Evolutionary conservation across 2,888 invertebrate genomes (phyloP), one percentile per base, ranked within the genome.

Genomic region (Luperina nickerlii): DNA sequence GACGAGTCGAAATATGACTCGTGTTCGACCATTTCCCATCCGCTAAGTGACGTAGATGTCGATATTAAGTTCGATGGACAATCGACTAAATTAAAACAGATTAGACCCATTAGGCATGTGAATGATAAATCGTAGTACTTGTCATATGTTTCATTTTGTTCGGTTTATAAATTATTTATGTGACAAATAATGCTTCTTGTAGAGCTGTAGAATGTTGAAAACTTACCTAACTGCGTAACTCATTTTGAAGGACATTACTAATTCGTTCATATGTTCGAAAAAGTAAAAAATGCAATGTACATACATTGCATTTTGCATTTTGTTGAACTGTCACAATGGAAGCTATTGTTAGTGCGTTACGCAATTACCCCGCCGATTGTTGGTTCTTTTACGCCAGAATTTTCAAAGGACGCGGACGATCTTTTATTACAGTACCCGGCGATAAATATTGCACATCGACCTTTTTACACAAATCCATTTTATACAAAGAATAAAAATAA

Each of bases 31-130:
- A 91, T 96, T 2, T 97, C 97, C 72, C 98, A 98, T 95, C 98
- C 98, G 0, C 91, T 98, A 7, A 98, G 98, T 86, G 98, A 98
- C 90, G 98, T 98, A 80, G 98, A 98, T 91, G 98, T 98, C 0
- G 98, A 98, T 91, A 98, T 98, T 69, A 98, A 98, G 84, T 98
- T 98, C 91, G 98, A 98, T 89, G 98, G 98, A 11, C 96, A 96
- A 27, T 98, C 98, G 1, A 98, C 98, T 0, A 98, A 98, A 92
- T 94, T 98, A 81, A 98, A 98, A 92, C 98, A 98, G 75, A 97
- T 98, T 48, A 97, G 98, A 83, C 97, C 98, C 20, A 88, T 96
- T 0, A 94, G 89, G 69, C 79, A 82, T 15, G 66, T 51, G 0
- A 69, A 32, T 74, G 71, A 77, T 75, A 87, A 79, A 38, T 74